These are phyloP conservation scores for Paralvinella palmiformis DNA, from an alignment of 1,140 invertebrate species.

Conservation along the genomic window DNA sequence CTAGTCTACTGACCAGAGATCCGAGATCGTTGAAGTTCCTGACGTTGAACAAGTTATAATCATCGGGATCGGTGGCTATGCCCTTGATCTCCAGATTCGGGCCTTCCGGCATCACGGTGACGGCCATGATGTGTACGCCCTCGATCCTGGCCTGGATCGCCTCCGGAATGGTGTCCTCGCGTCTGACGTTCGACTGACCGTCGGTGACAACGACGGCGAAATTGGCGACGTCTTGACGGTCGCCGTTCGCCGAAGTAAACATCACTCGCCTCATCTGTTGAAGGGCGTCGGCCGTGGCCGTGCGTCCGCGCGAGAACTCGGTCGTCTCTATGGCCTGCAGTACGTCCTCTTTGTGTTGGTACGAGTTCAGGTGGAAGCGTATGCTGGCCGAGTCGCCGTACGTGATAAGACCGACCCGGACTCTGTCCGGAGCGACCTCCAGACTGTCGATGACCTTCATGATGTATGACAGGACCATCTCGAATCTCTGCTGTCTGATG, in stretches of 20 bases:
- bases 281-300: neutral
- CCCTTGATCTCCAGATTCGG: constrained; percentile 6
- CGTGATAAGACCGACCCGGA: constrained; percentile 11
- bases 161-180: constrained; percentile 22
- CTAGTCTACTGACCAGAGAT: neutral
- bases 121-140: constrained; percentile 3
- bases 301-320: neutral
- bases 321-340: constrained; percentile 6
- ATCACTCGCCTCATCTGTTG: neutral
- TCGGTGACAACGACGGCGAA: constrained; percentile 40
- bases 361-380: constrained; percentile 19
- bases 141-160: constrained; percentile 12
- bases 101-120: neutral
- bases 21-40: neutral
- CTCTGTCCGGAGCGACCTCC: constrained; percentile 3
- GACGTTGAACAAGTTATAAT: constrained; percentile 1
- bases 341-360: constrained; percentile 12
- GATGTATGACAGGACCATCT: constrained; percentile 12
- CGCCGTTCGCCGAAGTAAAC: constrained; percentile 23
- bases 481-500: constrained; percentile 12
- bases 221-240: constrained; percentile 36
- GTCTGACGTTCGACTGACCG: constrained; percentile 28
- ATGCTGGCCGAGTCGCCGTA: constrained; percentile 5
- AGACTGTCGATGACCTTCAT: constrained; percentile 7
- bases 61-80: constrained; percentile 13